phyloP scores from a whole-genome alignment of 2,113 vertebrate species.

The Nanorana parkeri region DNA sequence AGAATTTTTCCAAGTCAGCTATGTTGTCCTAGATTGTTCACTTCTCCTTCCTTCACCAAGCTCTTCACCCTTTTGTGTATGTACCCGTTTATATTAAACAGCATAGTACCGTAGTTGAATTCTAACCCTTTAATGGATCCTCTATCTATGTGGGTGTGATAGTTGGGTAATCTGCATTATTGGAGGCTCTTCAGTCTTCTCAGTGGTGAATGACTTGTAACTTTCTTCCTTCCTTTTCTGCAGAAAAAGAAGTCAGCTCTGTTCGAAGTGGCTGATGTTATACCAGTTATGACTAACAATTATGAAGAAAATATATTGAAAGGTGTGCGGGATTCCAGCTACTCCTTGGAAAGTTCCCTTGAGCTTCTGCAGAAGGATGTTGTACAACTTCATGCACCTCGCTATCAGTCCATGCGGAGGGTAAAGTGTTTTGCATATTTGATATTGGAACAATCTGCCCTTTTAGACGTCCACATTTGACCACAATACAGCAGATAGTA shows the following conservation, averaged over 20 bases:
- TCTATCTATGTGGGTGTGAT: not conserved
- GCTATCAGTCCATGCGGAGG: constrained; percentile 99
- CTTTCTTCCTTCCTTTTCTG: not conserved
- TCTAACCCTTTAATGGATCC: too few species aligned
- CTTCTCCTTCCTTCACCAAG: too few species aligned
- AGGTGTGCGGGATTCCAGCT: constrained; percentile 95
- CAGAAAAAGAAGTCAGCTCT: constrained; percentile 98
- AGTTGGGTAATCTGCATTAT: not conserved
- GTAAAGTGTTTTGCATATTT: constrained; percentile 67
- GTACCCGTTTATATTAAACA: too few species aligned
- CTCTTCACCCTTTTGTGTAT: too few species aligned
- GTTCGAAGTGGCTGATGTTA: constrained; percentile 98
- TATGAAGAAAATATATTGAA: constrained; percentile 99
- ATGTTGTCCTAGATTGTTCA: too few species aligned
- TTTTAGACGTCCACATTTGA: too few species aligned
- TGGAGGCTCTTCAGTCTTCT: not conserved
- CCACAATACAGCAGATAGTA: too few species aligned
- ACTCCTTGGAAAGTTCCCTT: constrained; percentile 96
- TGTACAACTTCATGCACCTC: constrained; percentile 96
- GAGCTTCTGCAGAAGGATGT: constrained; percentile 98
- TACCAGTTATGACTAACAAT: constrained; percentile 99
- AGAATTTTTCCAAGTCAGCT: too few species aligned
- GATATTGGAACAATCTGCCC: too few species aligned
- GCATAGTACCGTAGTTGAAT: too few species aligned
- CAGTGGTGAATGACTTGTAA: not conserved